Percentiles rank a stretch among this genome's conserved stretches.
Evolutionary conservation across 2,888 invertebrate genomes (phyloP).

Genomic region (Octodonta nipae): DNA sequence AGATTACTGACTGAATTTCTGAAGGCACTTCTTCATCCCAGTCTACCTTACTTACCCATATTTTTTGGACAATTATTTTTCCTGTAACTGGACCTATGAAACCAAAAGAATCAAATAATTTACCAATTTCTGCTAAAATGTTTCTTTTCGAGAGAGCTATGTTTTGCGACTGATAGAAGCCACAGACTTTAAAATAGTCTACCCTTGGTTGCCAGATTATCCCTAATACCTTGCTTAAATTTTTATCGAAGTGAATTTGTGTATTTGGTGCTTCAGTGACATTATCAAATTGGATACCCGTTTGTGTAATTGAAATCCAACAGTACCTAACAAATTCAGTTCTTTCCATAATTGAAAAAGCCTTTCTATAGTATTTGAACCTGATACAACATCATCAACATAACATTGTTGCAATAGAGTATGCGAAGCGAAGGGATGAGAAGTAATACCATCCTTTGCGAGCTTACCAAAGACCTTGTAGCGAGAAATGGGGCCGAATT

Average conservation of each 20-base stretch:
- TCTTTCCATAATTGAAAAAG: constrained; percentile 3
- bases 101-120: constrained; percentile 11
- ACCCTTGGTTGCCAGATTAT: neutral
- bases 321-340: constrained; percentile 3
- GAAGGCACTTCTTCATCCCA: no score
- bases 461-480: constrained; percentile 4
- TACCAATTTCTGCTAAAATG: constrained; percentile 7
- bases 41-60: no score
- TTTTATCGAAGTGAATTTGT: no score
- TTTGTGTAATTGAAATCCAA: constrained; percentile 8
- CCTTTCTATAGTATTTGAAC: constrained; percentile 5
- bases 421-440: constrained; percentile 5
- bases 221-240: no score
- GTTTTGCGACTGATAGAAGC: neutral
- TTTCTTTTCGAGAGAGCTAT: no score
- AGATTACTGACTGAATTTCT: no score
- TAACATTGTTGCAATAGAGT: constrained; percentile 9
- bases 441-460: neutral
- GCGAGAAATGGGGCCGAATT: constrained; percentile 9
- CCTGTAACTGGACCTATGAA: constrained; percentile 9
- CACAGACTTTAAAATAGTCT: constrained; percentile 4
- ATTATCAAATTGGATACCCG: neutral
- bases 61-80: no score
- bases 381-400: constrained; percentile 10
- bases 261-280: neutral